Evolutionary conservation across 1,140 invertebrate species (phyloP).

Genomic region (Diprion similis): DNA sequence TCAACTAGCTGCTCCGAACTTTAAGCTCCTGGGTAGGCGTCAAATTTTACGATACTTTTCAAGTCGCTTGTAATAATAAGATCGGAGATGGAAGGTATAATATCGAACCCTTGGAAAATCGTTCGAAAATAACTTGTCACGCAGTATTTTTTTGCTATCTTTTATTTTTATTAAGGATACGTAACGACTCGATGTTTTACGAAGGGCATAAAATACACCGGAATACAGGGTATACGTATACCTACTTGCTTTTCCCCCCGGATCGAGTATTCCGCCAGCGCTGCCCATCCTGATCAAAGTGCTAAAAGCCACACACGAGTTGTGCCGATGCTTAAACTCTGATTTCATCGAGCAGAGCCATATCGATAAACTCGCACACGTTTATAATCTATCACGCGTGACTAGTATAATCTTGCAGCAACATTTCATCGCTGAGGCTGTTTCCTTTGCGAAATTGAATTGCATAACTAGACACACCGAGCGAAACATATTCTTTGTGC

Average conservation of each 20-base stretch:
- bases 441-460: too few relatives aligned
- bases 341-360: background rate
- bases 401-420: too few relatives aligned
- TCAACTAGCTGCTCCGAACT: background rate
- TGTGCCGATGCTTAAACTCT: background rate
- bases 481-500: too few relatives aligned
- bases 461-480: too few relatives aligned
- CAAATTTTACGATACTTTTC: slow-evolving; percentile 1
- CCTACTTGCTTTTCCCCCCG: background rate
- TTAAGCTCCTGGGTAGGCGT: background rate
- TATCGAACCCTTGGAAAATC: background rate
- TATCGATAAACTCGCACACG: too few relatives aligned
- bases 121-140: background rate
- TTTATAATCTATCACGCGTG: too few relatives aligned
- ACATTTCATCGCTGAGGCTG: too few relatives aligned
- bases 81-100: background rate
- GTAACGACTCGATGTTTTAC: background rate
- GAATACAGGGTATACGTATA: background rate
- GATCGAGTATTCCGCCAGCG: background rate
- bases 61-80: background rate
- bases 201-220: background rate
- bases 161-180: background rate
- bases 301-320: background rate
- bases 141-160: background rate
- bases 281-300: background rate